phyloP scores from a whole-genome alignment of 2,113 vertebrate species.

The Campylomormyrus numenius region DNA sequence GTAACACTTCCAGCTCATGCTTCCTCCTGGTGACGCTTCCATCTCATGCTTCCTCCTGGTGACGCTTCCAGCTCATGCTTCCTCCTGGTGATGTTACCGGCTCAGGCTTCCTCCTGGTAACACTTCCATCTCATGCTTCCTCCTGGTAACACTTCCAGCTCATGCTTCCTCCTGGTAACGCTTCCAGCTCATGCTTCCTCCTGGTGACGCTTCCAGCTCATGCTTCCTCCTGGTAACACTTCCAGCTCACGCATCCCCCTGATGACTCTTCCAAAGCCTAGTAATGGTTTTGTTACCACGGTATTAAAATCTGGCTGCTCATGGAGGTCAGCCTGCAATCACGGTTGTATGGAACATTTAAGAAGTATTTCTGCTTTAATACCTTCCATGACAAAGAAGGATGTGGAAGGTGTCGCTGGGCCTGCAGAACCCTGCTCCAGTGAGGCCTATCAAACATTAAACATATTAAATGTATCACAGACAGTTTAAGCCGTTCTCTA shows the following conservation, averaged over 20 bases:
- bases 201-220: not conserved
- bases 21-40: not conserved
- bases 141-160: not conserved
- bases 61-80: not conserved
- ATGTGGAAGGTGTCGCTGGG: not conserved
- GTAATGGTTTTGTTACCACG: not conserved
- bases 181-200: not conserved
- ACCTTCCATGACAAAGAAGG: not conserved
- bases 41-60: not conserved
- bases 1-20: rapidly evolving
- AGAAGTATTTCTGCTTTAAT: not conserved
- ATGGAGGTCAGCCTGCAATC: not conserved
- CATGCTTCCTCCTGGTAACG: not conserved
- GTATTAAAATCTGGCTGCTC: not conserved
- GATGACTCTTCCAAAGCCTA: not conserved
- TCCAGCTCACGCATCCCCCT: no score
- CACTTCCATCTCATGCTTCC: not conserved
- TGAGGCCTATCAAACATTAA: not conserved
- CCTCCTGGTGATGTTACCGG: not conserved
- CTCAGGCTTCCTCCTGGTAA: not conserved
- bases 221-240: not conserved
- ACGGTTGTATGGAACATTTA: not conserved
- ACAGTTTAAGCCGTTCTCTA: not conserved
- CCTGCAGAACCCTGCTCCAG: not conserved
- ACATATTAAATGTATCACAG: not conserved